Evolutionary conservation across 2,797 vertebrate species (phyloP), one percentile per base, ranked within the genome.

Genomic region (Gobionotothen gibberifrons): DNA sequence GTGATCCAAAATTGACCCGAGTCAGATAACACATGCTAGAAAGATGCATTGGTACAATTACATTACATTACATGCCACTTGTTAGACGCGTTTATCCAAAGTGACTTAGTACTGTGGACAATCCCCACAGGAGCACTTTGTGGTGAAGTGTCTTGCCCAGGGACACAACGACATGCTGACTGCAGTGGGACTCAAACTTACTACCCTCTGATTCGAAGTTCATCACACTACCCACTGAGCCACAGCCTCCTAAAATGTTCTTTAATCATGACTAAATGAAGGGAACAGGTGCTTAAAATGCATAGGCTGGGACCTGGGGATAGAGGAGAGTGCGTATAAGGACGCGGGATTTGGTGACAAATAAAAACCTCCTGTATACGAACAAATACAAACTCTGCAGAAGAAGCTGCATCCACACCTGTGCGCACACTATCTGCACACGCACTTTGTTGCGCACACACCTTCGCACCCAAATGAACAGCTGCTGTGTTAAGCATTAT

Each of bases 401-500:
- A 17, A 17, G 70, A 51, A 21, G 32, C 63, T n/a, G 48, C 15
- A 54, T 70, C 71, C 22, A 42, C 65, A 80, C 77, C 74, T 76
- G 54, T 52, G 57, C 22, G 52, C 51, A 13, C 69, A 16, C 39
- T 12, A 10, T 22, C 32, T 12, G 15, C 13, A 22, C 21, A 48
- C 46, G n/a, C 57, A 69, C 60, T 62, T 49, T 54, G 32, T 39
- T 22, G 48, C 22, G 32, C 61, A 60, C 66, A 49, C n/a, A 29
- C 53, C 63, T 26, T 39, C 69, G 36, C 59, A 55, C 71, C 74
- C 76, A 85, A 85, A 87, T 60, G 79, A 89, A 74, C 89, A 90
- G 82, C 85, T 91, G 86, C 88, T 88, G 75, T 69, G 79, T 87
- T 84, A 67, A 81, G 84, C 85, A 83, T 86, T 84, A 90, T 91